A percentile compares a stretch with the other conserved stretches of the same genome.
Conservation (phyloP, 2,113 vertebrate genomes). For the Mobula hypostoma region DNA sequence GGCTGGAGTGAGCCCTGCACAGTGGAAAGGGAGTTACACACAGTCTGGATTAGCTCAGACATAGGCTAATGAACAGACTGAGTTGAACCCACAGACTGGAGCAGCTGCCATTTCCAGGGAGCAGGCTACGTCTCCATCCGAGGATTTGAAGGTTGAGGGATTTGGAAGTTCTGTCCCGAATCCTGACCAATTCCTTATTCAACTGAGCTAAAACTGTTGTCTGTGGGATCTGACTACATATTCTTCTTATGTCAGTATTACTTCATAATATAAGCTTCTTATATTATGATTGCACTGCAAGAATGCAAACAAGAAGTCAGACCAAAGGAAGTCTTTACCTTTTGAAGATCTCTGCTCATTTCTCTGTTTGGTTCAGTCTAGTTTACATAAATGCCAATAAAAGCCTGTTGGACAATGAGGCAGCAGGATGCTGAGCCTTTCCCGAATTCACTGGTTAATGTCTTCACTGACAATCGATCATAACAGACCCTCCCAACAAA, state of each 20-base stretch:
- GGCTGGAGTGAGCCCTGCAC: too few relatives aligned
- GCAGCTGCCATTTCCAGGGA: too few relatives aligned
- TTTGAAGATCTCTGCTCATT: neutral
- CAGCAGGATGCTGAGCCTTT: neutral
- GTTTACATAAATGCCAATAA: neutral
- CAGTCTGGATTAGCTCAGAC: neutral
- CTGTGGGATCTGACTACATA: neutral
- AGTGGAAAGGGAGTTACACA: neutral
- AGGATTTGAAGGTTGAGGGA: neutral
- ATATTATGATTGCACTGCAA: neutral
- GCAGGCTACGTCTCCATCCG: too few relatives aligned
- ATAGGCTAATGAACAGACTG: too few relatives aligned
- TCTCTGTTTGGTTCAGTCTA: neutral
- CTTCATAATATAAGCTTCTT: neutral
- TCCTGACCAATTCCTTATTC: neutral
- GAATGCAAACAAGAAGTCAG: too few relatives aligned
- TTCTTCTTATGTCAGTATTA: too few relatives aligned
- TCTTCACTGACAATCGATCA: neutral
- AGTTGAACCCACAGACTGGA: too few relatives aligned
- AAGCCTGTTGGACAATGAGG: neutral
- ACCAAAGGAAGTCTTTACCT: neutral
- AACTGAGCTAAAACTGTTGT: neutral
- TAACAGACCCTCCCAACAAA: neutral
- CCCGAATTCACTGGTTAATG: neutral
- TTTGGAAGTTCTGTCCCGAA: neutral